phyloP scores from a whole-genome alignment of 30 jellyfish, hydroid and myxozoan species.

The Pelagia noctiluca region DNA sequence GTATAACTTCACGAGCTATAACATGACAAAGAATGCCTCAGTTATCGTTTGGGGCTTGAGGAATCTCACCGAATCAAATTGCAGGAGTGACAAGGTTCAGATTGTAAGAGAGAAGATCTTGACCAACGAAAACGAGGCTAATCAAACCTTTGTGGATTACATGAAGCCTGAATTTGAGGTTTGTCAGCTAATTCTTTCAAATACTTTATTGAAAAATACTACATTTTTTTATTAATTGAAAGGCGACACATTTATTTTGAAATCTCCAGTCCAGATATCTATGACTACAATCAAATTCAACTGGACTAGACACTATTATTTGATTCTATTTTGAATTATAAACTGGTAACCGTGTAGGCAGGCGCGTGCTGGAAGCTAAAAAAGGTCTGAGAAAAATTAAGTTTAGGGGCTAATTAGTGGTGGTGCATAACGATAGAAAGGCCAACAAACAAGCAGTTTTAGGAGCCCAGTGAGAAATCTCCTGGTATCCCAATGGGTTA shows the following conservation, averaged over 20 bases:
- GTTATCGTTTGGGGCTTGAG: conserved; percentile 81
- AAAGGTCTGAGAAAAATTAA: too few species aligned
- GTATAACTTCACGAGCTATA: conserved; percentile 15
- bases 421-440: too few species aligned
- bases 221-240: background rate
- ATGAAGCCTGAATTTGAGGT: conserved; percentile 88
- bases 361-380: too few species aligned
- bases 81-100: conserved; percentile 71
- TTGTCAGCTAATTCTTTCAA: background rate
- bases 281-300: background rate
- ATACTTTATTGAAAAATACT: background rate
- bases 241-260: too few species aligned
- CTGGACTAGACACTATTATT: background rate
- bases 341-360: background rate
- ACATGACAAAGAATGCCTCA: conserved; percentile 39
- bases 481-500: too few species aligned
- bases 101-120: conserved; percentile 43
- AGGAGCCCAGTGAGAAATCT: too few species aligned
- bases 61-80: conserved; percentile 53
- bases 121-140: conserved; percentile 7
- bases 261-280: background rate
- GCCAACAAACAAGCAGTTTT: too few species aligned
- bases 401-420: too few species aligned
- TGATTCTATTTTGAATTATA: background rate
- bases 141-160: conserved; percentile 40